Evolutionary conservation across 2,797 vertebrate species (phyloP).

Genomic region (Neosilurus mollespiculum): DNA sequence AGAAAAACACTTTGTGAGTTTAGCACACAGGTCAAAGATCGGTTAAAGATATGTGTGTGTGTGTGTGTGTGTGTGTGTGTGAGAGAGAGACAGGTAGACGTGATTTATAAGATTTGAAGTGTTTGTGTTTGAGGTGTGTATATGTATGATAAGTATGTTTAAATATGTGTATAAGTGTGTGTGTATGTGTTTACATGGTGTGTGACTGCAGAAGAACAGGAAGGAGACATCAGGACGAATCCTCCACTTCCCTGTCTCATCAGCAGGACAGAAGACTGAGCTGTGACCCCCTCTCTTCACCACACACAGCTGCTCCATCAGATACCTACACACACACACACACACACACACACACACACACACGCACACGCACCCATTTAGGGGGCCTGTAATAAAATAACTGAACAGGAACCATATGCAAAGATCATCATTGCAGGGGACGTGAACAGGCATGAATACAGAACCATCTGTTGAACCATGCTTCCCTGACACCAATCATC

Average conservation of each 20-base stretch:
- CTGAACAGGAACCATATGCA: too few species aligned
- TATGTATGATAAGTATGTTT: neutral
- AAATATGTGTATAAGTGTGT: neutral
- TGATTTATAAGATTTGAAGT: slow-evolving; percentile 45
- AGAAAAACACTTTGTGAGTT: neutral
- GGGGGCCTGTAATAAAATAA: too few species aligned
- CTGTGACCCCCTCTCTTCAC: slow-evolving; percentile 66
- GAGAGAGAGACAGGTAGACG: too few species aligned
- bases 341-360: slow-evolving; percentile 24
- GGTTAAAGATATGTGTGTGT: neutral
- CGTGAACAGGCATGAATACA: too few species aligned
- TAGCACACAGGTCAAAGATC: neutral
- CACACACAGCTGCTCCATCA: slow-evolving; percentile 80
- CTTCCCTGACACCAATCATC: too few species aligned
- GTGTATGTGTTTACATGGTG: slow-evolving; percentile 83
- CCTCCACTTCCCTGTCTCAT: slow-evolving; percentile 78
- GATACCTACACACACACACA: slow-evolving; percentile 75
- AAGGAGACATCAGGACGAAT: slow-evolving; percentile 77
- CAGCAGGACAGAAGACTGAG: slow-evolving; percentile 76
- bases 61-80: neutral
- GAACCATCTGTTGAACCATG: too few species aligned
- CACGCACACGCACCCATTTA: neutral
- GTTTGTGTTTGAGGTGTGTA: neutral
- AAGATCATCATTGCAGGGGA: too few species aligned
- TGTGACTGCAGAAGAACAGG: slow-evolving; percentile 92